Evolutionary conservation across 2,113 vertebrate species (phyloP), one percentile per base, ranked within the genome.

Genomic region (Periophthalmus modestus): DNA sequence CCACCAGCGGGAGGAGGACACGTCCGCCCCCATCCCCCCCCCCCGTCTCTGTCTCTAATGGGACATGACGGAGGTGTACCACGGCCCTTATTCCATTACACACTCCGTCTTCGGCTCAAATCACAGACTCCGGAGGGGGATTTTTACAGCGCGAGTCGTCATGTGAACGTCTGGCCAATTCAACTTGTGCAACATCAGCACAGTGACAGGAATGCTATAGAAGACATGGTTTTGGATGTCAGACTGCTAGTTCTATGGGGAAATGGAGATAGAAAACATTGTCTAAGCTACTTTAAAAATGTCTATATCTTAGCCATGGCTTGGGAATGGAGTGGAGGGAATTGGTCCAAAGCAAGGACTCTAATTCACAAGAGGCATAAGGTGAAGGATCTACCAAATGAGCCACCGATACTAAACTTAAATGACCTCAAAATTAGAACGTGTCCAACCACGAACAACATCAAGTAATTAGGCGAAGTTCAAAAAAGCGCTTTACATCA

Each of bases 31-130:
- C 77, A 69, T 21, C 52, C 19, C 52, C 48, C 52, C 48, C 52
- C 18, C 39, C 11, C 52, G 10, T 69, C 57, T n/a, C 79, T 48
- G 46, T 33, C 66, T 75, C 52, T 88, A 89, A 91, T 88, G 82
- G 78, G 84, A 84, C 88, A 75, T 83, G 88, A 88, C 89, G 24
- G 59, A 71, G 75, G 71, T 77, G 77, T 79, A 80, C 88, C 75
- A 84, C 84, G 54, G 54, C 73, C 62, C 54, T 73, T 71, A 69
- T 76, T 75, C 74, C 73, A 50, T 82, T 81, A 78, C 85, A 82
- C 82, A 79, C 73, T 82, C 77, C 70, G 68, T 82, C 85, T 77
- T 69, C 62, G 77, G 81, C 79, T 84, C 82, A 78, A 74, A 80
- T 6, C 68, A 74, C 66, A 50, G 36, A 63, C 74, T 61, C 78